These are phyloP conservation scores for Parazoanthus darwini DNA, from an alignment of 92 coral and sea anemone genomes.

Conservation along the genomic window DNA sequence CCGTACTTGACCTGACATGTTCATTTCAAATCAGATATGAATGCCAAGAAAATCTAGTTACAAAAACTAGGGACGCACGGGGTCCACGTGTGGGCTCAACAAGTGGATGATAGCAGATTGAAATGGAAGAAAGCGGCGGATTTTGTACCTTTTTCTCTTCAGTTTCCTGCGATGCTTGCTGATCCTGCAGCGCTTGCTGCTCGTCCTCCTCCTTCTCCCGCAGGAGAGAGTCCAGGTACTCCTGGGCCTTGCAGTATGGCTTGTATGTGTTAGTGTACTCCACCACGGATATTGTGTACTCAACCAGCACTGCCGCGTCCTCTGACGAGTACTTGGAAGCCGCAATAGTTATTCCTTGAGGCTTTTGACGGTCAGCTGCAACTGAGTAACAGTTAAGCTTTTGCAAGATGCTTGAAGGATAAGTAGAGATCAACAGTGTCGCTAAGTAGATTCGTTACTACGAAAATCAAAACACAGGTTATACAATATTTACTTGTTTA, in stretches of 20 bases:
- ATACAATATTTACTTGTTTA: no score
- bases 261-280: slow-evolving; percentile 79
- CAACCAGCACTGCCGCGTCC: slow-evolving; percentile 95
- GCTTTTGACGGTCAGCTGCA: slow-evolving; percentile 57
- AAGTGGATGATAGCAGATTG: no score
- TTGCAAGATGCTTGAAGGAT: no score
- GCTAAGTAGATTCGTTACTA: no score
- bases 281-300: slow-evolving; percentile 81
- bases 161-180: slow-evolving; percentile 22
- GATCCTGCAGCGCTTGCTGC: slow-evolving; percentile 55
- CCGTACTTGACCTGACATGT: no score
- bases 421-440: neutral
- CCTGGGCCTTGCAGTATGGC: slow-evolving; percentile 81
- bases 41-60: no score
- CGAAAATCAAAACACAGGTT: neutral
- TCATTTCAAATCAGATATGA: no score
- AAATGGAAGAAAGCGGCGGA: neutral
- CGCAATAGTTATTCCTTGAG: slow-evolving; percentile 82
- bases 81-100: no score
- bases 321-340: slow-evolving; percentile 98
- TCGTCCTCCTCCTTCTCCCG: slow-evolving; percentile 87
- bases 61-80: no score
- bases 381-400: neutral
- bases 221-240: slow-evolving; percentile 67
- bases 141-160: slow-evolving; percentile 56